Percentiles rank a stretch among this genome's conserved stretches.
Evolutionary conservation across 2,797 vertebrate genomes (phyloP).

Genomic region (Lemur catta): DNA sequence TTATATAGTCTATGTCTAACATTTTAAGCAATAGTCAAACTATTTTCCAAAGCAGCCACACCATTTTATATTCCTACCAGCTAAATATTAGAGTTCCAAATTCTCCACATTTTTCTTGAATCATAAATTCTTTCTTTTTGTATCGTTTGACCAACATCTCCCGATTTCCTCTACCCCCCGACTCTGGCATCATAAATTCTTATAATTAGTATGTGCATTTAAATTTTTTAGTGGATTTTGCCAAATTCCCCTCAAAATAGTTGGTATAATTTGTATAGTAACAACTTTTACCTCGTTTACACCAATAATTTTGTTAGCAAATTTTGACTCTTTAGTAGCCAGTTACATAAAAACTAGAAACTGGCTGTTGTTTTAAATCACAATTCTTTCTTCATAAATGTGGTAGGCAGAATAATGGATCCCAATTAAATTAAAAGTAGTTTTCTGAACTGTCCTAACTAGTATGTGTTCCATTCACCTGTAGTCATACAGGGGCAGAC

Average conservation of each 20-base stretch:
- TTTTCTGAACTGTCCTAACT: not conserved
- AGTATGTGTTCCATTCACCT: not conserved
- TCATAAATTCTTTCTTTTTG: not conserved
- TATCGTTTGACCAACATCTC: not conserved
- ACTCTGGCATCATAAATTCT: not conserved
- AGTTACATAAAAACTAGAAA: not conserved
- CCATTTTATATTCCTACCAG: not conserved
- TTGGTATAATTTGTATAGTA: not conserved
- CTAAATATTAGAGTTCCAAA: not conserved
- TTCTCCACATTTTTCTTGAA: not conserved
- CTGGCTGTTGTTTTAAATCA: not conserved
- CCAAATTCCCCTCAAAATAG: not conserved
- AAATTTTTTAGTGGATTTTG: not conserved
- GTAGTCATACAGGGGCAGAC: too few relatives aligned
- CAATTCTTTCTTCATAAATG: not conserved
- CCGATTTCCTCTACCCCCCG: not conserved
- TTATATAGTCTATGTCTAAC: not conserved
- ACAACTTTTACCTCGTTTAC: not conserved
- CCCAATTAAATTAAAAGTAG: not conserved
- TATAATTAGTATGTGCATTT: not conserved
- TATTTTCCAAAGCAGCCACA: not conserved
- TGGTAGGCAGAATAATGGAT: not conserved
- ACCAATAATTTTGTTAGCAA: not conserved
- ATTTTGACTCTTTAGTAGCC: not conserved
- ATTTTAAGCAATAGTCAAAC: not conserved